phyloP scores from a whole-genome alignment of 2,797 vertebrate species.

The Helarctos malayanus region DNA sequence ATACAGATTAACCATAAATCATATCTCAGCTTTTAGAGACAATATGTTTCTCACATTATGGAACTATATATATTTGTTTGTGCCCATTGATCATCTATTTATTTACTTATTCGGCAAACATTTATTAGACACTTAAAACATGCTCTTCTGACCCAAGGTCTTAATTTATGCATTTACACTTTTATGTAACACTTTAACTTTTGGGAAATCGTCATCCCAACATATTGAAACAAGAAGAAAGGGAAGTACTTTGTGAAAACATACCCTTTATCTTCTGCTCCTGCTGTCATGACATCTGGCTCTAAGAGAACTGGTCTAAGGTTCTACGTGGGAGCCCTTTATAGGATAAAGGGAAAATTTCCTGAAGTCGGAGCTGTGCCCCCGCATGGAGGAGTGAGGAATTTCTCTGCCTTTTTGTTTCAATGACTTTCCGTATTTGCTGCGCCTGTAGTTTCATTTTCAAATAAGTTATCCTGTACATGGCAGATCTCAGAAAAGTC shows the following conservation, averaged over 20 bases:
- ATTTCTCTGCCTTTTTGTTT: constrained; percentile 5
- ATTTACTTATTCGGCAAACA: not conserved
- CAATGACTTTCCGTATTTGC: not conserved
- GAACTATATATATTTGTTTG: not conserved
- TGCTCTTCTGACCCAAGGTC: not conserved
- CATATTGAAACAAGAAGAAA: not conserved
- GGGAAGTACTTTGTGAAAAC: not conserved
- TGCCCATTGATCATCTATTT: not conserved
- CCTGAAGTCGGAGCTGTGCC: too few relatives aligned
- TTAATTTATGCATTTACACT: not conserved
- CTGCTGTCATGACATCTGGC: not conserved
- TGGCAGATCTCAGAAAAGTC: not conserved
- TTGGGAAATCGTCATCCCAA: not conserved
- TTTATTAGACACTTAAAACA: not conserved
- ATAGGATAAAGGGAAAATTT: not conserved
- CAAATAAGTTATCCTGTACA: not conserved
- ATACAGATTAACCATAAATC: not conserved
- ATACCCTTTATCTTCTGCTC: not conserved
- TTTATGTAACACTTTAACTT: not conserved
- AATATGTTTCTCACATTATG: not conserved
- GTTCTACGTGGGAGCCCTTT: fast-evolving
- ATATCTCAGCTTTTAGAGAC: not conserved
- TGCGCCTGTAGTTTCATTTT: not conserved
- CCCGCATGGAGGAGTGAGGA: not conserved
- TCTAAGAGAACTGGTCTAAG: not conserved